Base-by-base conservation (phyloP, 2,888 invertebrate genomes). In the Aricia artaxerxes region DNA sequence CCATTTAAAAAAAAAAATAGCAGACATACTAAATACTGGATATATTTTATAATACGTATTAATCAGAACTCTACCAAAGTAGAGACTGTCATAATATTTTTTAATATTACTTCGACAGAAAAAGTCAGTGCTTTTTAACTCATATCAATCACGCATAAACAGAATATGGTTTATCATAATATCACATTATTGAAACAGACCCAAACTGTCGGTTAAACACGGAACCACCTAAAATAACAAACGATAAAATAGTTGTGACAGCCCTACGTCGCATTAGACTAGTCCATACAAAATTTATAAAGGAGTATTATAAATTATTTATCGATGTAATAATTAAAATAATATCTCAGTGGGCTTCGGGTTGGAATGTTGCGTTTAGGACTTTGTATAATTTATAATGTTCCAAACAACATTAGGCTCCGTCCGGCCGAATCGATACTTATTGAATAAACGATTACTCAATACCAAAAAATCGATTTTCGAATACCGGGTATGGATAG, bases 261-360 rank as follows among this genome's bases (percentile, higher is more conserved):
- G 87, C 88, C 85, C 87, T 86, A 86, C 84, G 85, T 86, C 86
- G 87, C 88, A 87, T 88, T 82, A 83, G 86, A 87, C 88, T 91
- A 90, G 91, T 92, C 91, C 91, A 91, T 92, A 90, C 86, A 77
- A 73, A 79, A 80, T 81, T 78, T 82, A 83, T 81, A 81, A 82
- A 82, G 90, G 89, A 60, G 73, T 72, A 78, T 78, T 78, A 78
- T 78, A 78, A 73, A 78, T 78, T 73, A 75, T 78, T 78, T 78
- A 78, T 73, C 78, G 78, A 78, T 78, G 73, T 78, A 73, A 78
- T 78, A 78, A 78, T 78, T 78, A 78, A 78, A 78, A 78, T 73
- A 40, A 78, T 78, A 73, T 78, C 76, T 73, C 78, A 60, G 78
- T 78, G 76, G 76, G 53, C 73, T 73, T 78, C 73, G 60, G 57